A percentile compares a stretch with the other conserved stretches of the same genome.
phyloP scores from a whole-genome alignment of 2,113 vertebrate species.

The Todiramphus saurophagus region DNA sequence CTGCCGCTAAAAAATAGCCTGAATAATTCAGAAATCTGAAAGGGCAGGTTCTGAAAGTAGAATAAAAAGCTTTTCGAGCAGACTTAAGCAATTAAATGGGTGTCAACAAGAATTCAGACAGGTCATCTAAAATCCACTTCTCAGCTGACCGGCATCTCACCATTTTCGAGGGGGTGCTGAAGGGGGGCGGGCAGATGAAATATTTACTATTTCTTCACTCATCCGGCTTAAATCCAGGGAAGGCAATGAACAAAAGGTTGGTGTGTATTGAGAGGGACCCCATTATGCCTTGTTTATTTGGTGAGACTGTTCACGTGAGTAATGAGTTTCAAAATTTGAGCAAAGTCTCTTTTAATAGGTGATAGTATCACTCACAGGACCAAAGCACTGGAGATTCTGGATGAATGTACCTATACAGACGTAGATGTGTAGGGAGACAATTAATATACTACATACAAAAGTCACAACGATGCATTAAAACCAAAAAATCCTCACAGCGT shows the following conservation, averaged over 20 bases:
- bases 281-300: not conserved
- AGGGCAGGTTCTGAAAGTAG: not conserved
- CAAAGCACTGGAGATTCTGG: not conserved
- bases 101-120: not conserved
- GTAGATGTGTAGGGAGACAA: fast-evolving
- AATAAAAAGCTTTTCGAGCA: not conserved
- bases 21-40: not conserved
- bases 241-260: not conserved
- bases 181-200: fast-evolving
- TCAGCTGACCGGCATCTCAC: not conserved
- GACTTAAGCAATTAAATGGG: not conserved
- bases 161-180: not conserved
- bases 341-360: not conserved
- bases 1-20: not conserved
- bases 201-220: not conserved
- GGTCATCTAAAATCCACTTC: not conserved
- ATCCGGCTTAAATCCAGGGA: not conserved
- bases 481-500: not conserved
- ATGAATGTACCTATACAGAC: not conserved
- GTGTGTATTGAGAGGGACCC: not conserved
- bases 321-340: not conserved
- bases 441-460: not conserved
- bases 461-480: not conserved
- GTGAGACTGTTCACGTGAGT: not conserved
- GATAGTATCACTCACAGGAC: not conserved